Conservation (phyloP, 2,113 vertebrate genomes). For the Chauna torquata region DNA sequence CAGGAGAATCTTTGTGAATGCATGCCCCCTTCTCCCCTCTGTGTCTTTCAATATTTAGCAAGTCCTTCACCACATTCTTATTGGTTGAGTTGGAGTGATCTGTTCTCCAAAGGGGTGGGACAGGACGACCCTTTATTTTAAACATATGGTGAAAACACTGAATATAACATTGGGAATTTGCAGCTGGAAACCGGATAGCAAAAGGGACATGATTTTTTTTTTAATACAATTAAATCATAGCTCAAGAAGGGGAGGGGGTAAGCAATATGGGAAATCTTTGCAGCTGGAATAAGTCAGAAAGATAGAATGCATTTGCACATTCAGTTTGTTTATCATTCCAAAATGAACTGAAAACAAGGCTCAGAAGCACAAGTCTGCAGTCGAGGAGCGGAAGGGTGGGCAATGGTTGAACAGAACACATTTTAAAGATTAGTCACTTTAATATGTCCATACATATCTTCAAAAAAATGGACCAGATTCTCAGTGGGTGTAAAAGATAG, state of each 20-base stretch:
- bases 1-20: background rate
- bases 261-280: background rate
- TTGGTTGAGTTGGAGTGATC: background rate
- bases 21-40: background rate
- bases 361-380: background rate
- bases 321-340: background rate
- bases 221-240: background rate
- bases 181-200: background rate
- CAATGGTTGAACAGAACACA: background rate
- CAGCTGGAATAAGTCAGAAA: slow-evolving; percentile 9
- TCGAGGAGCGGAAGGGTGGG: background rate
- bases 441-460: background rate
- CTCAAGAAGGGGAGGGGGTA: background rate
- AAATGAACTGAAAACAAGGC: background rate
- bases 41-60: background rate
- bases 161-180: background rate
- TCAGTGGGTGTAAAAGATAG: background rate
- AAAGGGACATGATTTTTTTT: background rate
- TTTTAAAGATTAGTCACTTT: slow-evolving; percentile 45
- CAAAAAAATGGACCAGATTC: background rate
- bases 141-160: background rate
- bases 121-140: background rate
- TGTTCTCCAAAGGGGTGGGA: slow-evolving; percentile 2
- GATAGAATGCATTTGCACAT: background rate
- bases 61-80: background rate